Evolutionary conservation across 2,888 invertebrate genomes (phyloP).

Genomic region (Ichneumon xanthorius): DNA sequence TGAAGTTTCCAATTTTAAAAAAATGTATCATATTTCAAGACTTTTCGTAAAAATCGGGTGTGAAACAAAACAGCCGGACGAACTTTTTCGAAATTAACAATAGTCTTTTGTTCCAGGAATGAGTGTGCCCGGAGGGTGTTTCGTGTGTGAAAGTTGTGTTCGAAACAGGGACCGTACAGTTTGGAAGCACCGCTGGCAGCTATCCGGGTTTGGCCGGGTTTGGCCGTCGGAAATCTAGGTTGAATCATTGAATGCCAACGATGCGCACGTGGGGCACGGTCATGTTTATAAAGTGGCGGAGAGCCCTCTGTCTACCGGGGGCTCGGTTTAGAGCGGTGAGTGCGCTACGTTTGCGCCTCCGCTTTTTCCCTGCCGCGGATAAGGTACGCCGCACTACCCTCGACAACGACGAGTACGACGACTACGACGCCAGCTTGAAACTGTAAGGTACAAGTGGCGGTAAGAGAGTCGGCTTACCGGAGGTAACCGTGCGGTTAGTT

Average conservation of each 20-base stretch:
- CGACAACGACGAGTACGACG: conserved; percentile 25
- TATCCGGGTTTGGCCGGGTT: not conserved
- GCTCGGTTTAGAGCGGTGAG: conserved; percentile 6
- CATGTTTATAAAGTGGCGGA: conserved; percentile 51
- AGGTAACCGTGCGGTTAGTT: conserved; percentile 68
- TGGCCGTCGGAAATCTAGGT: conserved; percentile 43
- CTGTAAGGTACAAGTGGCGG: conserved; percentile 39
- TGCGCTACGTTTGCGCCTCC: not conserved
- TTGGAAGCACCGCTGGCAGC: not conserved
- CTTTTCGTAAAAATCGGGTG: not conserved
- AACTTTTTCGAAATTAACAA: not conserved
- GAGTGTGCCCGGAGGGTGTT: not conserved
- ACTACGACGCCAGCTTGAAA: not conserved
- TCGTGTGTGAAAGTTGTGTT: not conserved
- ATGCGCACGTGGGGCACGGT: conserved; percentile 49
- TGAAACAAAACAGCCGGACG: not conserved
- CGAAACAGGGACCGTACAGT: not conserved
- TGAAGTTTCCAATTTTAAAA: too few species aligned
- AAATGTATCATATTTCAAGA: not conserved
- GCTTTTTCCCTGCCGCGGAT: conserved; percentile 37
- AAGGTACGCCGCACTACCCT: conserved; percentile 4
- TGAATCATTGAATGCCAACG: conserved; percentile 58
- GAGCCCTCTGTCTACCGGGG: not conserved
- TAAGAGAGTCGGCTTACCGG: conserved; percentile 53
- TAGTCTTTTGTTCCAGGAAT: not conserved